Evolutionary conservation across 2,888 invertebrate species (phyloP).

Genomic region (Oscheius sp.): DNA sequence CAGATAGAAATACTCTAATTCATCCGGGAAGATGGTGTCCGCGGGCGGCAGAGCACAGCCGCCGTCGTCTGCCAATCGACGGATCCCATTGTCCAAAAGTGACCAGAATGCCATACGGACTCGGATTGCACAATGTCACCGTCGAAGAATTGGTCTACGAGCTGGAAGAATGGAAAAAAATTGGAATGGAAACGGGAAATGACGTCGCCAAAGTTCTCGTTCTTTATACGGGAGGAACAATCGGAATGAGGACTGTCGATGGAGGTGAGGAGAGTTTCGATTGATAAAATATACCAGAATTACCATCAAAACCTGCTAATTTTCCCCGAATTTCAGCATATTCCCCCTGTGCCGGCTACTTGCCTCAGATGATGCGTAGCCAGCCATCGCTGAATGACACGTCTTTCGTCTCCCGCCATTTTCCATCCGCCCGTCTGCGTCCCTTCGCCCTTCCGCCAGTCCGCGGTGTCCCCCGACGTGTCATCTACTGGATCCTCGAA

Average conservation of each 20-base stretch:
- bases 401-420: conserved; percentile 78
- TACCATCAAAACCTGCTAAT: too few species aligned
- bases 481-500: conserved; percentile 77
- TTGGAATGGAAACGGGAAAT: background rate
- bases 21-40: background rate
- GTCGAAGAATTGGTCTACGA: conserved; percentile 1
- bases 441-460: conserved; percentile 77
- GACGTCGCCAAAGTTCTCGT: conserved; percentile 80
- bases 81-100: background rate
- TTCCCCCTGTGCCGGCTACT: conserved; percentile 81
- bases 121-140: background rate
- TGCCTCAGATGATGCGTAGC: conserved; percentile 81
- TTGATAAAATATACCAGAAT: background rate
- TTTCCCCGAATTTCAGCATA: conserved; percentile 78
- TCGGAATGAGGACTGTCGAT: conserved; percentile 89
- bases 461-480: conserved; percentile 64
- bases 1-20: background rate
- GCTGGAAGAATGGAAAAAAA: background rate
- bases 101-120: background rate
- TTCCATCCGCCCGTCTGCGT: conserved; percentile 62
- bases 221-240: conserved; percentile 94
- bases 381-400: conserved; percentile 87
- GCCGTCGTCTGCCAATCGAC: background rate
- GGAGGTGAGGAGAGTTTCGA: conserved; percentile 77
- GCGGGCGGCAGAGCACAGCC: too few species aligned